phyloP scores from a whole-genome alignment of 2,797 vertebrate genomes.

The Chelidonichthys spinosus region DNA sequence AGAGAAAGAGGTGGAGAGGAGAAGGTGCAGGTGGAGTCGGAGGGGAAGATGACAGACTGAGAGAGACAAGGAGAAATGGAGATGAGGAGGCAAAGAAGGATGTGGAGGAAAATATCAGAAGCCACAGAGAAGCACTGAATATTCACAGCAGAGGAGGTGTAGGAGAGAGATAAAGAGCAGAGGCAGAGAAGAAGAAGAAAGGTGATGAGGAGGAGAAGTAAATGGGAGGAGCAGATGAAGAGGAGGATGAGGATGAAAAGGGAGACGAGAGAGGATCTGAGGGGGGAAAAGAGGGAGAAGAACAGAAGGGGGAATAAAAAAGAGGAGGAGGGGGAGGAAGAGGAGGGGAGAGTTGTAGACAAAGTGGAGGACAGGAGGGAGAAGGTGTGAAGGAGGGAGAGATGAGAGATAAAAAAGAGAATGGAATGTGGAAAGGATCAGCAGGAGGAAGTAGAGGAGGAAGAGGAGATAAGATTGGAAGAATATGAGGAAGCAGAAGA shows the following conservation, averaged over 20 bases:
- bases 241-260: neutral
- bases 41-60: neutral
- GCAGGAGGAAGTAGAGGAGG: neutral
- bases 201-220: neutral
- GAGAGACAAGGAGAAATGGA: neutral
- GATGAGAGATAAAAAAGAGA: neutral
- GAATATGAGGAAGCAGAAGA: neutral
- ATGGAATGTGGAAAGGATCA: fast-evolving
- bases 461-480: neutral
- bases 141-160: neutral
- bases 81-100: neutral
- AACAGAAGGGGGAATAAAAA: neutral
- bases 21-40: neutral
- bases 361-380: neutral
- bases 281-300: neutral
- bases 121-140: neutral
- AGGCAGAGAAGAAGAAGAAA: neutral
- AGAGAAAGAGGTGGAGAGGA: neutral
- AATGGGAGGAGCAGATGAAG: neutral
- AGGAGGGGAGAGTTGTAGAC: neutral
- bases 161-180: constrained; percentile 21
- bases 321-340: neutral
- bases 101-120: constrained; percentile 12
- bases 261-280: neutral
- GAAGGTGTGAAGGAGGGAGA: neutral